Conservation (phyloP, 2,113 vertebrate genomes). For the Lampris megalopsis region DNA sequence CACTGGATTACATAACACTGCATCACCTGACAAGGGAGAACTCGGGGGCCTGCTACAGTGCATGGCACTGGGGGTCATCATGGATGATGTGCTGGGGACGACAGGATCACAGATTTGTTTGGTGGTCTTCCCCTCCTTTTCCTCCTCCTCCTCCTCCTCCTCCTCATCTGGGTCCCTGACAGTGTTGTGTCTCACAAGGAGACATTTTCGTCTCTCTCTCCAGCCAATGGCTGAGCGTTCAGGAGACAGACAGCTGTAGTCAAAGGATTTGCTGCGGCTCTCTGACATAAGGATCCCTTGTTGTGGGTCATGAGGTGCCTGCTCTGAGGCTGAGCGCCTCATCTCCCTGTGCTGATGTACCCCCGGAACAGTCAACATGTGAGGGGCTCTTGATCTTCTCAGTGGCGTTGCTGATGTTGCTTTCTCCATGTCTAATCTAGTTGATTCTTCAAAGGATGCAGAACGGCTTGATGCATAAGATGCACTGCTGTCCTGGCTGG, state of each 20-base stretch:
- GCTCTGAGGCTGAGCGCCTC: constrained; percentile 93
- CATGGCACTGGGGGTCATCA: constrained; percentile 40
- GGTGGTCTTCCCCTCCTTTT: constrained; percentile 16
- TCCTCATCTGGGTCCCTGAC: constrained; percentile 78
- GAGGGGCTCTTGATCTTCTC: constrained; percentile 82
- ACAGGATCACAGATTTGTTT: constrained; percentile 35
- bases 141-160: constrained; percentile 49
- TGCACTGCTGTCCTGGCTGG: constrained; percentile 90
- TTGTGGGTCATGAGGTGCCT: constrained; percentile 87
- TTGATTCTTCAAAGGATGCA: constrained; percentile 88
- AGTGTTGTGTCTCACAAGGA: constrained; percentile 87
- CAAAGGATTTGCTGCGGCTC: constrained; percentile 94
- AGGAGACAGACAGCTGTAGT: constrained; percentile 90
- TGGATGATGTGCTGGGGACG: constrained; percentile 42
- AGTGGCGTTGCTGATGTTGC: constrained; percentile 64
- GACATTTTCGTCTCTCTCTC: constrained; percentile 91
- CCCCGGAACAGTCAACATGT: constrained; percentile 90
- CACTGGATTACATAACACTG: constrained; percentile 27
- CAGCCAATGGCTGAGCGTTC: constrained; percentile 81
- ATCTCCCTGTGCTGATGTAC: constrained; percentile 89
- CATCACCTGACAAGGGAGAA: constrained; percentile 47
- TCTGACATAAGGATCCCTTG: constrained; percentile 85
- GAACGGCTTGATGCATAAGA: constrained; percentile 89
- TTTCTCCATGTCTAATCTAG: constrained; percentile 77
- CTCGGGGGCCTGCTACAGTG: constrained; percentile 36